Evolutionary conservation across 2,113 vertebrate species (phyloP).

Genomic region (Micromys minutus): DNA sequence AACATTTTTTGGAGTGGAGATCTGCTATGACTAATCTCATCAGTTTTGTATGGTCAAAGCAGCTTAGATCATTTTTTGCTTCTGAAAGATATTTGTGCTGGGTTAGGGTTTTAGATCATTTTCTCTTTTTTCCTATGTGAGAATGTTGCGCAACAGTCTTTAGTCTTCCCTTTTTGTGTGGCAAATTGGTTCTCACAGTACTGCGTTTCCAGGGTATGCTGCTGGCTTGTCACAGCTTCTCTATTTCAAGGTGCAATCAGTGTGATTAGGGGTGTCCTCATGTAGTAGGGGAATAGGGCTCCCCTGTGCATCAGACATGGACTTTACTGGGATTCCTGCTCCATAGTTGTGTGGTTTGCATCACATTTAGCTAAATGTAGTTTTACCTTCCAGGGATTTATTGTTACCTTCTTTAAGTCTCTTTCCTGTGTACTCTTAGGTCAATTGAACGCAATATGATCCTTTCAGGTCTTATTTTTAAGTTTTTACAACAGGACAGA

Average conservation of each 20-base stretch:
- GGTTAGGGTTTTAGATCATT: background rate
- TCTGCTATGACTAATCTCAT: background rate
- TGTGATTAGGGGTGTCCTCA: background rate
- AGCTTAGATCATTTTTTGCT: background rate
- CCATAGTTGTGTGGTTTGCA: background rate
- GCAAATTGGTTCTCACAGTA: background rate
- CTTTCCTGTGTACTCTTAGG: background rate
- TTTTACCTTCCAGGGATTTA: background rate
- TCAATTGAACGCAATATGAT: background rate
- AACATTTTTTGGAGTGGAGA: background rate
- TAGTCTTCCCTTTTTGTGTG: background rate
- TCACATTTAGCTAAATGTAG: background rate
- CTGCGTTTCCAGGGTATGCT: background rate
- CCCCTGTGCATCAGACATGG: background rate
- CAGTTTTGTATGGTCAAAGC: background rate
- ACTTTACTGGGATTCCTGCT: background rate
- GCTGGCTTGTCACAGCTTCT: background rate
- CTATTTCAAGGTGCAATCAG: background rate
- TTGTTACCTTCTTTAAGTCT: background rate
- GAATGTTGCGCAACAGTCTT: background rate
- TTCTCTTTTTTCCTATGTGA: background rate
- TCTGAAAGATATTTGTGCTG: background rate
- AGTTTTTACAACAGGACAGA: background rate
- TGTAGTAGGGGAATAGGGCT: background rate
- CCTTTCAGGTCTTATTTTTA: slow-evolving; percentile 38